Percentiles rank a stretch among this genome's conserved stretches.
Conservation (phyloP, 2,888 invertebrate genomes). For the Aleiodes testaceus region DNA sequence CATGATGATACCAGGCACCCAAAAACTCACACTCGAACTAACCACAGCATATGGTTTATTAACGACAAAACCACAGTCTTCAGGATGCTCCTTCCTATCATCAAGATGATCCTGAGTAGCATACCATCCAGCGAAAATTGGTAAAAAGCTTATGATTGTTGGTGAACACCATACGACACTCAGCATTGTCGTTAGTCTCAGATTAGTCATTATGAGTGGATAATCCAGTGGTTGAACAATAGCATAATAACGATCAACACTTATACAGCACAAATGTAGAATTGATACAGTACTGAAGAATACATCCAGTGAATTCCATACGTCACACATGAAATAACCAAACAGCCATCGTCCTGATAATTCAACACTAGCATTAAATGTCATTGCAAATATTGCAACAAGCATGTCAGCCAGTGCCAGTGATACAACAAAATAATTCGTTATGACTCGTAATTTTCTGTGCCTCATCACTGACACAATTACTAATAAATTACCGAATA, state of each 20-base stretch:
- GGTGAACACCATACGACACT: conserved; percentile 94
- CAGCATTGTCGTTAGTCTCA: conserved; percentile 85
- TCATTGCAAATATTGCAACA: conserved; percentile 95
- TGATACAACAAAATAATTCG: conserved; percentile 97
- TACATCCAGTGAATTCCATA: conserved; percentile 97
- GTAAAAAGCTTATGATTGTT: conserved; percentile 92
- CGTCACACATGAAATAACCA: conserved; percentile 93
- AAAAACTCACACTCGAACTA: conserved; percentile 93
- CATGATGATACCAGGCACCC: conserved; percentile 96
- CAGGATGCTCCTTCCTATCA: conserved; percentile 65
- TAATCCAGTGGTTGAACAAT: conserved; percentile 96
- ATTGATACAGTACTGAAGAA: conserved; percentile 96
- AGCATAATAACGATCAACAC: conserved; percentile 90
- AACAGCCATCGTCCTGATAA: conserved; percentile 91
- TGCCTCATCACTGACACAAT: conserved; percentile 90
- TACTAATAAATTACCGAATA: conserved; percentile 92
- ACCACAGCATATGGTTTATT: conserved; percentile 91
- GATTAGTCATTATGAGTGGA: conserved; percentile 92
- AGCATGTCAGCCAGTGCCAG: conserved; percentile 95
- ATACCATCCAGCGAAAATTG: conserved; percentile 96
- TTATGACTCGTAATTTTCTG: conserved; percentile 85
- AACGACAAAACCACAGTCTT: conserved; percentile 85
- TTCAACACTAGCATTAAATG: conserved; percentile 93
- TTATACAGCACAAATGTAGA: conserved; percentile 93
- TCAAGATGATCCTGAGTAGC: conserved; percentile 86